Percentiles rank a stretch among this genome's conserved stretches.
phyloP scores from a whole-genome alignment of 2,113 vertebrate species.

The Carettochelys insculpta region DNA sequence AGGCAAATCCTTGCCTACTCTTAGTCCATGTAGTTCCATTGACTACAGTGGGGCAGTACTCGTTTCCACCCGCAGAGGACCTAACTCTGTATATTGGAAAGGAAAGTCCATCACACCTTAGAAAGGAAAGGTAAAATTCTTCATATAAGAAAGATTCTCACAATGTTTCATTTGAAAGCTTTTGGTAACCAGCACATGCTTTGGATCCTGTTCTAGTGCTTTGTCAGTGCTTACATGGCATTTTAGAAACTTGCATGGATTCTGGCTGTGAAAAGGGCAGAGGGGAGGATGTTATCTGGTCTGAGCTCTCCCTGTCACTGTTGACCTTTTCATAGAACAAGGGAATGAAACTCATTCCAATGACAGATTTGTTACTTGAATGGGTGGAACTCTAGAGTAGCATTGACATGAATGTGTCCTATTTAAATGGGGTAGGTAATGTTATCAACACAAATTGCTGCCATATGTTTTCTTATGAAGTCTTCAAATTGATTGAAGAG shows the following conservation, averaged over 20 bases:
- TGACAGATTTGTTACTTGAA: conserved; percentile 42
- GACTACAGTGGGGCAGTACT: background rate
- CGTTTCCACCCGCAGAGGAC: background rate
- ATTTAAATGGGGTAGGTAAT: background rate
- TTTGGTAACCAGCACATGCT: conserved; percentile 26
- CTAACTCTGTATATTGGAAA: background rate
- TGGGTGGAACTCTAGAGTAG: background rate
- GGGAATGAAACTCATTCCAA: conserved; percentile 58
- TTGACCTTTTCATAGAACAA: conserved; percentile 67
- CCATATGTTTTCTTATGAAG: background rate
- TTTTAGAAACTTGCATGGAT: conserved; percentile 61
- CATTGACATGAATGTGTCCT: background rate
- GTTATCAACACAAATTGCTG: background rate
- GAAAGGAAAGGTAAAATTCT: conserved; percentile 1
- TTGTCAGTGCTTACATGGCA: conserved; percentile 45
- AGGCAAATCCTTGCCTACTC: background rate
- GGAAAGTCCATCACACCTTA: background rate
- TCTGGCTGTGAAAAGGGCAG: conserved; percentile 62
- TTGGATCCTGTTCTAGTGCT: conserved; percentile 12
- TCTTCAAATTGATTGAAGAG: background rate
- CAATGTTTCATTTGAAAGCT: conserved; percentile 40
- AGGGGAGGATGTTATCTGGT: conserved; percentile 29
- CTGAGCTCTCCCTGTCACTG: conserved; percentile 43
- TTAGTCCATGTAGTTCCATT: background rate
- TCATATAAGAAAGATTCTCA: background rate